These are phyloP conservation scores for Drosophila elegans DNA, from an alignment of 1,140 invertebrate species.

Conservation along the genomic window DNA sequence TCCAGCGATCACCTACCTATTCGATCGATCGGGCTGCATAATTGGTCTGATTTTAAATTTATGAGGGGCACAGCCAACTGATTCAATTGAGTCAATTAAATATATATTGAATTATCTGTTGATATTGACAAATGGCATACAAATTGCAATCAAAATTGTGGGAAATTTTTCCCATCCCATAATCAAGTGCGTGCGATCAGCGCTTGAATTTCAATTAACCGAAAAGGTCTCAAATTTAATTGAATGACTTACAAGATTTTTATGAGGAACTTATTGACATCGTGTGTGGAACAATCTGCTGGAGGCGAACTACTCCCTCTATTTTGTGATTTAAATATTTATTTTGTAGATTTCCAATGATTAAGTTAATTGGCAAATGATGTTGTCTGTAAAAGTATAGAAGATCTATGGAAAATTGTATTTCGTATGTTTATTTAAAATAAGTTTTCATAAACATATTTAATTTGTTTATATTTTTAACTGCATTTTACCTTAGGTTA, in stretches of 20 bases:
- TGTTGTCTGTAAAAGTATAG: too few relatives aligned
- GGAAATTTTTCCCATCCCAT: slow-evolving; percentile 41
- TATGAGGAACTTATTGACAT: neutral
- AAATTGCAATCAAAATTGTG: slow-evolving; percentile 67
- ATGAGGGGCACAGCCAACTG: slow-evolving; percentile 51
- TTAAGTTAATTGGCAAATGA: too few relatives aligned
- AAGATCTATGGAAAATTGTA: too few relatives aligned
- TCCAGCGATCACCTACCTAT: neutral
- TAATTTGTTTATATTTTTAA: too few relatives aligned
- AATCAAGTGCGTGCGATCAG: slow-evolving; percentile 53
- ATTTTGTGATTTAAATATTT: too few relatives aligned
- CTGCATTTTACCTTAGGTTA: too few relatives aligned
- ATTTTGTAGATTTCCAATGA: too few relatives aligned
- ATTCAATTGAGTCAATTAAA: slow-evolving; percentile 77
- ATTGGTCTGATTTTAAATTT: slow-evolving; percentile 73
- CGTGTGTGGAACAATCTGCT: neutral
- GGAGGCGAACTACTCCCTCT: too few relatives aligned
- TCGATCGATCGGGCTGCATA: slow-evolving; percentile 49
- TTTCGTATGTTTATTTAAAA: too few relatives aligned
- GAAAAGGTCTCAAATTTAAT: slow-evolving; percentile 24
- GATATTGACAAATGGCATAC: slow-evolving; percentile 74
- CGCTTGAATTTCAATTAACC: slow-evolving; percentile 51
- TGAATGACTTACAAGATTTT: slow-evolving; percentile 26
- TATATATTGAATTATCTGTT: slow-evolving; percentile 76
- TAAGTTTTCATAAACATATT: too few relatives aligned